Evolutionary conservation across 2,888 invertebrate genomes (phyloP).

Genomic region (Chloromyia formosa): DNA sequence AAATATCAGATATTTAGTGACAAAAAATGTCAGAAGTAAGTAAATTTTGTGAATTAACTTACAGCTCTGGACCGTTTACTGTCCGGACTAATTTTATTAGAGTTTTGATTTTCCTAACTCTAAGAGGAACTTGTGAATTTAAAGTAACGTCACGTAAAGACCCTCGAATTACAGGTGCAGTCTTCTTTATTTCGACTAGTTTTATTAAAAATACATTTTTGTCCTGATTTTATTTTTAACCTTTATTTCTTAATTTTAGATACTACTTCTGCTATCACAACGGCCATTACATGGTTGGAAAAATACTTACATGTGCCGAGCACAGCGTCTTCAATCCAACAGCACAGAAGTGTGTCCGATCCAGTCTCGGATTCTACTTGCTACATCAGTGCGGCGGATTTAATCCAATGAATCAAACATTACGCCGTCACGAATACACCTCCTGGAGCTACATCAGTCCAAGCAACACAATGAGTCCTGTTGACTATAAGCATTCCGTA

Average conservation of each 20-base stretch:
- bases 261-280: constrained; percentile 33
- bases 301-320: constrained; percentile 7
- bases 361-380: neutral
- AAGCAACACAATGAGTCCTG: neutral
- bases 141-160: too few relatives aligned
- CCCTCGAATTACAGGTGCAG: too few relatives aligned
- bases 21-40: constrained; percentile 33
- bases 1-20: constrained; percentile 21
- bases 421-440: neutral
- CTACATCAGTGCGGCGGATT: neutral
- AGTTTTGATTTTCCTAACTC: too few relatives aligned
- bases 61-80: too few relatives aligned
- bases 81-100: too few relatives aligned
- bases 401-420: neutral
- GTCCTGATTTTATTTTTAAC: neutral
- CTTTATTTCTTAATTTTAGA: neutral
- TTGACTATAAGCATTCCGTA: neutral
- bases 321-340: constrained; percentile 24
- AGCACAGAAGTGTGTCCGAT: neutral
- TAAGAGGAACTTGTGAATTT: too few relatives aligned
- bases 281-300: constrained; percentile 4
- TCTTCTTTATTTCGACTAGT: too few relatives aligned
- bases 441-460: neutral
- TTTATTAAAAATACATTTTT: too few relatives aligned
- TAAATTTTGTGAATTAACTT: neutral